phyloP scores from a whole-genome alignment of 1,140 invertebrate species.

The Caligus rogercresseyi region DNA sequence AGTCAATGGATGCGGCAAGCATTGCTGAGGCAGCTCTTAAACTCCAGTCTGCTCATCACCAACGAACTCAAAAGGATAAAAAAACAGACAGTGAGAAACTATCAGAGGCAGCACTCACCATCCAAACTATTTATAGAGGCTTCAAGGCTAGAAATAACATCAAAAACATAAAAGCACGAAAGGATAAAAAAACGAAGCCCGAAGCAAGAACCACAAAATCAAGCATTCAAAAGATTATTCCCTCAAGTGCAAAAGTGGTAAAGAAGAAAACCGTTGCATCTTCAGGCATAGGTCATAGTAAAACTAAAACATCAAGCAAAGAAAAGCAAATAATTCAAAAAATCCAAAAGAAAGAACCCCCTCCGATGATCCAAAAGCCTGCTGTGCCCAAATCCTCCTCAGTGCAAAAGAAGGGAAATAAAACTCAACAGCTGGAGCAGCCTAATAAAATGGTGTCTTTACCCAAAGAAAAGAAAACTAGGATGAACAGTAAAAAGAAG shows the following conservation, averaged over 20 bases:
- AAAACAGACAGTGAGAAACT: no score
- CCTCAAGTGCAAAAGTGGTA: neutral
- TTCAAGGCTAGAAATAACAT: constrained; percentile 12
- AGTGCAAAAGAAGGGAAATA: neutral
- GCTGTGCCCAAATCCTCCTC: neutral
- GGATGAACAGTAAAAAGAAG: constrained; percentile 8
- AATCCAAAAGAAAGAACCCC: neutral
- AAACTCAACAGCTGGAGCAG: constrained; percentile 1
- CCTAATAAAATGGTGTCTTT: neutral
- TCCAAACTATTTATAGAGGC: constrained; percentile 11
- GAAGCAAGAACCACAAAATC: neutral
- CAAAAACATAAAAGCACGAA: neutral
- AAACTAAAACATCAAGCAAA: no score
- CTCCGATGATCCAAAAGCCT: neutral
- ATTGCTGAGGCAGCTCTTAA: neutral
- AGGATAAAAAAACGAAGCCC: neutral
- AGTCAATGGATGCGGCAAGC: neutral
- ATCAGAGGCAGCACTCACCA: constrained; percentile 6
- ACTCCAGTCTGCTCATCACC: neutral
- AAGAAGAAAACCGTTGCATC: no score
- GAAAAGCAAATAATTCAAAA: neutral
- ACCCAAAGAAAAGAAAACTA: neutral
- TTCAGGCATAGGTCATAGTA: no score
- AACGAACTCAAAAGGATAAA: no score
- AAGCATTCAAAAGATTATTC: neutral